Evolutionary conservation across 1,140 invertebrate genomes (phyloP).

Genomic region (Anoplophora glabripennis): DNA sequence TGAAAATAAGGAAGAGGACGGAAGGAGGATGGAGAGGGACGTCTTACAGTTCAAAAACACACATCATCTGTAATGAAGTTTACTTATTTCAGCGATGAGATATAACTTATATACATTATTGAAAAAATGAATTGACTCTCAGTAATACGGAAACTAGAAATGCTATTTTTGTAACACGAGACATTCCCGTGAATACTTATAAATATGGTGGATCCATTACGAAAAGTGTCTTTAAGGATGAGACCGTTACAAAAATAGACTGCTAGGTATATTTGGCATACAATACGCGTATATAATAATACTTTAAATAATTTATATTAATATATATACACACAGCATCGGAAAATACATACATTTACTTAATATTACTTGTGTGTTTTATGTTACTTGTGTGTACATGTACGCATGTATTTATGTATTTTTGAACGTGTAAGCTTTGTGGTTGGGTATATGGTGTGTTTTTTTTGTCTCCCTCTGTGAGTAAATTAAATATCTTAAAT

Average conservation of each 20-base stretch:
- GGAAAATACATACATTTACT: conserved; percentile 50
- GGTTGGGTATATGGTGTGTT: conserved; percentile 26
- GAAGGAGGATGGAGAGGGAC: conserved; percentile 1
- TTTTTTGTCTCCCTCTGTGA: conserved; percentile 43
- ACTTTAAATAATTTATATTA: conserved; percentile 43
- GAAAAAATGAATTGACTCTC: conserved; percentile 46
- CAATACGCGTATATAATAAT: conserved; percentile 44
- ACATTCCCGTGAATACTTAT: neutral
- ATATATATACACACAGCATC: conserved; percentile 47
- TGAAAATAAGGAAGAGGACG: neutral
- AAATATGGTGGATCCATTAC: conserved; percentile 12
- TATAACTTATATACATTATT: conserved; percentile 47
- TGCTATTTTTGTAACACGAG: conserved; percentile 30
- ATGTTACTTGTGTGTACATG: conserved; percentile 33
- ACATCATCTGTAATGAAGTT: conserved; percentile 41
- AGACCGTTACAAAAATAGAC: conserved; percentile 30
- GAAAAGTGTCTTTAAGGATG: conserved; percentile 27
- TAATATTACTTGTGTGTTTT: conserved; percentile 40
- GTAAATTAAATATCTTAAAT: conserved; percentile 21
- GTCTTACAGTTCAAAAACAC: conserved; percentile 50
- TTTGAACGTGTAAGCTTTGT: conserved; percentile 50
- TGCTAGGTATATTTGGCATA: conserved; percentile 44
- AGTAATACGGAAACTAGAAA: conserved; percentile 41
- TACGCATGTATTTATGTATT: conserved; percentile 45
- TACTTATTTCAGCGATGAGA: conserved; percentile 43